Conservation (phyloP, 2,888 invertebrate species). For the Thelaira solivaga region DNA sequence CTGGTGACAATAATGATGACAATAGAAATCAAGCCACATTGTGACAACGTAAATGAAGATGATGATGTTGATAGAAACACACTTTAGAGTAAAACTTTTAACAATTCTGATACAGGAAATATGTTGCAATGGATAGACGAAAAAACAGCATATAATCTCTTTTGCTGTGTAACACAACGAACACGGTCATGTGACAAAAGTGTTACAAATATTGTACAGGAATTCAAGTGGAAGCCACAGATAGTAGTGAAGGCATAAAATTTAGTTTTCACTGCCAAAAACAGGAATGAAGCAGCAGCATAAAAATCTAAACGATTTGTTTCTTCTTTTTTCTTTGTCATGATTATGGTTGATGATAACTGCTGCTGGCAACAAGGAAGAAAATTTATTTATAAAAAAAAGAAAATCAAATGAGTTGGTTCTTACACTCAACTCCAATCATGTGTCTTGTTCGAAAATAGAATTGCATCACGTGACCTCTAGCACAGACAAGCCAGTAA, state of each 20-base stretch:
- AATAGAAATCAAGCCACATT: constrained; percentile 25
- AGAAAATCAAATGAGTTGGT: neutral
- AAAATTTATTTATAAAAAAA: constrained; percentile 17
- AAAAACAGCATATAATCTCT: neutral
- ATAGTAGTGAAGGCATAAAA: neutral
- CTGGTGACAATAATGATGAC: constrained; percentile 37
- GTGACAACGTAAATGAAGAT: constrained; percentile 5
- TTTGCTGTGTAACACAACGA: too few species aligned
- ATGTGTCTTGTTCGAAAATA: constrained; percentile 35
- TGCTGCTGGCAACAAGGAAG: neutral
- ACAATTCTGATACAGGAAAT: constrained; percentile 38
- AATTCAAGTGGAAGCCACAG: constrained; percentile 51
- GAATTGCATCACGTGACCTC: constrained; percentile 61
- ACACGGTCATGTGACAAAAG: neutral
- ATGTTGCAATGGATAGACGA: constrained; percentile 15
- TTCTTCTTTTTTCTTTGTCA: constrained; percentile 8
- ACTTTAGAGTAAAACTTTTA: constrained; percentile 28
- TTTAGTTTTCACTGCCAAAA: constrained; percentile 29
- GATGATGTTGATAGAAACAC: constrained; percentile 2
- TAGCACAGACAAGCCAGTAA: constrained; percentile 52
- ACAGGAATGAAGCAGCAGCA: neutral
- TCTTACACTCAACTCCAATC: too few species aligned
- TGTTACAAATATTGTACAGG: constrained; percentile 22
- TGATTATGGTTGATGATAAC: constrained; percentile 29
- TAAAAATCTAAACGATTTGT: constrained; percentile 27